Conservation (phyloP, 2,888 invertebrate species). For the Chloroclysta siterata region DNA sequence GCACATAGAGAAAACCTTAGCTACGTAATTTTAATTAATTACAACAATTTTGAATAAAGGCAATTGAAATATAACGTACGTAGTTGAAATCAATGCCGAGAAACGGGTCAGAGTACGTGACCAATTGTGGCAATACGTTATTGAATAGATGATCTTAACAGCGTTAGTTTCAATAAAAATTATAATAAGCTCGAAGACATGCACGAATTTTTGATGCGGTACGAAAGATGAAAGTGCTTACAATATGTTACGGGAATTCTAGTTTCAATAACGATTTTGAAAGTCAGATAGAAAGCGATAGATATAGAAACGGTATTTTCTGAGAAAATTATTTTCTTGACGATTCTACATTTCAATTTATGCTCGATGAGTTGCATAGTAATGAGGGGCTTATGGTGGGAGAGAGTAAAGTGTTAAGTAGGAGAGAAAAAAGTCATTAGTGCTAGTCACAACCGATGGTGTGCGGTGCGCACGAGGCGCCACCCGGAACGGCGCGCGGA, state of each 20-base stretch:
- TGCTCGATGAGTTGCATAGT: slow-evolving; percentile 30
- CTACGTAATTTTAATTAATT: slow-evolving; percentile 48
- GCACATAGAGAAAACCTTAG: slow-evolving; percentile 43
- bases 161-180: slow-evolving; percentile 43
- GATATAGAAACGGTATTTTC: slow-evolving; percentile 27
- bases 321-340: slow-evolving; percentile 38
- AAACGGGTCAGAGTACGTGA: slow-evolving; percentile 47
- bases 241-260: slow-evolving; percentile 33
- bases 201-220: slow-evolving; percentile 44
- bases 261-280: slow-evolving; percentile 33
- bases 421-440: slow-evolving; percentile 67
- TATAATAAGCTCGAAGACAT: slow-evolving; percentile 49
- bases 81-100: slow-evolving; percentile 43
- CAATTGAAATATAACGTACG: slow-evolving; percentile 38
- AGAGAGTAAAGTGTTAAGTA: slow-evolving; percentile 56
- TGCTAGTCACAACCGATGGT: slow-evolving; percentile 68
- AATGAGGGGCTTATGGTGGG: slow-evolving; percentile 46
- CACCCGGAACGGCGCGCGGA: slow-evolving; percentile 82
- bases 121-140: slow-evolving; percentile 51
- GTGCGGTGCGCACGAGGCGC: slow-evolving; percentile 71
- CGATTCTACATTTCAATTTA: slow-evolving; percentile 38
- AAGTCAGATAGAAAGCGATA: slow-evolving; percentile 36
- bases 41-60: slow-evolving; percentile 33
- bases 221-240: slow-evolving; percentile 47
- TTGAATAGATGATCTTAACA: slow-evolving; percentile 47